Base-by-base conservation (phyloP, 2,113 vertebrate species). In the Sclerurus mexicanus region DNA sequence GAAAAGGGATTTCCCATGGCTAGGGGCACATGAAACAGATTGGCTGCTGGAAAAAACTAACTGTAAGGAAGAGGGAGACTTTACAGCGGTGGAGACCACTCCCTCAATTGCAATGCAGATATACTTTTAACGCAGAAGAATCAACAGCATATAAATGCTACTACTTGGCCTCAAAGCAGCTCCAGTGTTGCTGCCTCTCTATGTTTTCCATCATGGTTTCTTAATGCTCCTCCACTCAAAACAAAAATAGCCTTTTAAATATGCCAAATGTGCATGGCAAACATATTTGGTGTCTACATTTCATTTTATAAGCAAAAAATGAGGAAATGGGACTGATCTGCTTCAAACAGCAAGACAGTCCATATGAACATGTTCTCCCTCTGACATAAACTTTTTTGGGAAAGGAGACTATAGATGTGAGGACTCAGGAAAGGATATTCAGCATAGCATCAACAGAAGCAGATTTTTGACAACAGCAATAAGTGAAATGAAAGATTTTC, bases 1-100 rank as follows among this genome's bases (percentile, higher is more conserved):
- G 39, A 95, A 68, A 92, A 83, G 52, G 72, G 79, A 81, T 92
- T 97, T 92, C 90, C 72, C 83, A 77, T 18, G 24, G 63, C 79
- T 11, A 85, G 31, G 53, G 30, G 80, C 1, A 5, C 18, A 27
- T 12, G n/a, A 77, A 93, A 73, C 5, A 66, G 49, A 30, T 62
- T 86, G 63, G 79, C 75, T 91, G 55, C 31, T 33, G 75, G 31
- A 23, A 91, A 64, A 46, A 87, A 56, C 39, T 82, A 53, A n/a
- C 39, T 77, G 58, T 37, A 74, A 90, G 78, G 74, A 56, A 63
- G 85, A 66, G 17, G 35, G 27, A 78, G 53, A 25, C 47, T 81
- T 89, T 4, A 27, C 25, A 39, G 46, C 16, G 20, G 30, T 67
- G 39, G 44, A 63, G 62, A 64, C 60, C 56, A 46, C 15, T 63